These are phyloP conservation scores for Salpingus planirostris DNA, from an alignment of 2,888 invertebrate genomes.

Conservation along the genomic window DNA sequence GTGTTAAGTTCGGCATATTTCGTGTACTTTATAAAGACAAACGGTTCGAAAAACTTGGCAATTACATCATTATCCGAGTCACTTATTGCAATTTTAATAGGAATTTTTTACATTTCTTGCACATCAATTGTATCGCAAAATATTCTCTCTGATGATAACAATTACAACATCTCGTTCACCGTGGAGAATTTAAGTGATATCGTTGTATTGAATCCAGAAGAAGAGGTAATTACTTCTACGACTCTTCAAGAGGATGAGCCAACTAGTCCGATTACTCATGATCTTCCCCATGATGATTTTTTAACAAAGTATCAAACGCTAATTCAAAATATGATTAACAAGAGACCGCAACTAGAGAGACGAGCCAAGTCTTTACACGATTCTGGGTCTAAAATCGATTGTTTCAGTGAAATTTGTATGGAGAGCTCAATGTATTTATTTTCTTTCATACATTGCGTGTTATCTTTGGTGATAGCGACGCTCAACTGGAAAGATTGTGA, in stretches of 20 bases:
- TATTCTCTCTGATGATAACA: neutral
- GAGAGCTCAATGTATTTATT: constrained; percentile 30
- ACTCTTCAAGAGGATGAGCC: neutral
- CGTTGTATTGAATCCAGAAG: neutral
- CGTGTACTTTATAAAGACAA: constrained; percentile 21
- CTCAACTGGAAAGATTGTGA: constrained; percentile 4
- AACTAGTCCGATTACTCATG: neutral
- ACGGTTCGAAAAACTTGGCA: constrained; percentile 17
- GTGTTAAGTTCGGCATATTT: constrained; percentile 25
- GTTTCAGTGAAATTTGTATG: constrained; percentile 23
- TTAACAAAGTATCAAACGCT: constrained; percentile 21
- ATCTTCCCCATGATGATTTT: constrained; percentile 17
- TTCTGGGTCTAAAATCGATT: constrained; percentile 10
- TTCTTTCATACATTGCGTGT: constrained; percentile 31
- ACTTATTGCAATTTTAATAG: constrained; percentile 30
- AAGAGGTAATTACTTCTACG: constrained; percentile 2
- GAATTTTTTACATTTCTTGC: constrained; percentile 31
- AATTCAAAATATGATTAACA: constrained; percentile 20
- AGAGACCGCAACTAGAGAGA: constrained; percentile 16
- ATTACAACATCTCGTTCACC: too few species aligned
- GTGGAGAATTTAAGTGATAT: neutral
- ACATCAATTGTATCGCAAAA: constrained; percentile 11
- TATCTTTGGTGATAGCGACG: constrained; percentile 24
- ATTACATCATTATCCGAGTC: constrained; percentile 28
- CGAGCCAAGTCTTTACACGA: neutral